Evolutionary conservation across 37 sponge, comb jelly and placozoan genomes (phyloP), one percentile per base, ranked within the genome.

Genomic region (Petrosia ficiformis): DNA sequence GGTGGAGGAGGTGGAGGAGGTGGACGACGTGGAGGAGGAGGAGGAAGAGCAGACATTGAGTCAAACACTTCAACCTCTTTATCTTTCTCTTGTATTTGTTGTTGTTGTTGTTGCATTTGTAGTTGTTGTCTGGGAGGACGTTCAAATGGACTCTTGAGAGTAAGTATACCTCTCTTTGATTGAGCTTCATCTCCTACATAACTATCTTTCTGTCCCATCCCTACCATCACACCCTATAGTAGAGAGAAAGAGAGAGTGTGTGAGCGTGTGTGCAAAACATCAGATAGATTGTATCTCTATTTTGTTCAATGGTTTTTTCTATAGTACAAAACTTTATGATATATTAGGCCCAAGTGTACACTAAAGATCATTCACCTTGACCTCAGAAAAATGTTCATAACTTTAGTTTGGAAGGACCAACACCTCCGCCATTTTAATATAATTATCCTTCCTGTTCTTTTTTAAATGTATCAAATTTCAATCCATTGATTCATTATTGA

Each of bases 201-300:
- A 2, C 74, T 31, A 72, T 97, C 97, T 72, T 94, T 97, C 90
- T 94, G 94, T 21, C 94, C 97, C 97, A 97, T 97, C 0, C 97
- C 97, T 21, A 93, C 90, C 97, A 97, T 97, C 42, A 97, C 97
- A 29, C 97, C 97, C 90, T 86, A 78, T 56, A 70, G 28, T 44
- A 65, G 48, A 57, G 58, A 42, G 63, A 59, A 41, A 57, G 33
- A 57, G 33, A 74, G n/a, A n/a, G n/a, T n/a, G n/a, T n/a, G n/a
- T n/a, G n/a, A n/a, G n/a, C n/a, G n/a, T 1, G 72, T 19, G 22
- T 28, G 44, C 24, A n/a, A n/a, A n/a, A n/a, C n/a, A n/a, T n/a
- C n/a, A n/a, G n/a, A n/a, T 21, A 54, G 57, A 21, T 16, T 21
- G 16, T 16, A 22, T 54, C 16, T 22, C 57, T 22, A 54, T 16